Evolutionary conservation across 2,113 vertebrate species (phyloP), one percentile per base, ranked within the genome.

Genomic region (Heterotis niloticus): DNA sequence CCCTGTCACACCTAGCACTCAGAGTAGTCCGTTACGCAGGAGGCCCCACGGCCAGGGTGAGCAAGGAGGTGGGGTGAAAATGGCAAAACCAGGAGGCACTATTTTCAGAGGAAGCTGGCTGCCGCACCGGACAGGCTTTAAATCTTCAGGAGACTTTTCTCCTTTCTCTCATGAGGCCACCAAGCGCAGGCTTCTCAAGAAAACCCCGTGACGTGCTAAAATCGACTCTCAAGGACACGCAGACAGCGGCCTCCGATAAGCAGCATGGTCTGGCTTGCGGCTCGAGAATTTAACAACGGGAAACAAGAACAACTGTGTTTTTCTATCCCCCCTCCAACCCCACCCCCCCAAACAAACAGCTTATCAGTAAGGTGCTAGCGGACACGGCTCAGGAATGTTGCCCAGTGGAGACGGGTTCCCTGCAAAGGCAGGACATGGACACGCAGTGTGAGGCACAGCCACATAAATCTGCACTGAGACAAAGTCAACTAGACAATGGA

Each of bases 221-320:
- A 28, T 51, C 51, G 10, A 59, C 56, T 56, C 54, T 78, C 76
- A 69, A 78, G 76, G 64, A 14, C 64, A 75, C 44, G 54, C 76
- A 54, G 69, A 72, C 79, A 68, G 26, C 34, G 28, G 1, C 26
- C 71, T 59, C 64, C n/a, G 52, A 80, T 75, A 80, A 80, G 62
- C 34, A 60, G n/a, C 79, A 13, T 12, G 75, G 52, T 60, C 73
- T 60, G 64, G 69, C 64, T 56, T 73, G 69, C 24, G 60, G 44
- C 60, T 54, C 78, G 64, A 57, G 67, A 79, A 73, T 74, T 79
- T 69, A 64, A 57, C 71, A 52, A 57, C 9, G 4, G 9, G 62
- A 74, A 54, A 65, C 29, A 70, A 44, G 52, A 73, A 72, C 28
- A 79, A 67, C 26, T 9, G 57, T 65, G 26, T 34, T 52, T 71